These are phyloP conservation scores for Zosterops japonicus DNA, from an alignment of 2,113 vertebrate species.

Conservation along the genomic window DNA sequence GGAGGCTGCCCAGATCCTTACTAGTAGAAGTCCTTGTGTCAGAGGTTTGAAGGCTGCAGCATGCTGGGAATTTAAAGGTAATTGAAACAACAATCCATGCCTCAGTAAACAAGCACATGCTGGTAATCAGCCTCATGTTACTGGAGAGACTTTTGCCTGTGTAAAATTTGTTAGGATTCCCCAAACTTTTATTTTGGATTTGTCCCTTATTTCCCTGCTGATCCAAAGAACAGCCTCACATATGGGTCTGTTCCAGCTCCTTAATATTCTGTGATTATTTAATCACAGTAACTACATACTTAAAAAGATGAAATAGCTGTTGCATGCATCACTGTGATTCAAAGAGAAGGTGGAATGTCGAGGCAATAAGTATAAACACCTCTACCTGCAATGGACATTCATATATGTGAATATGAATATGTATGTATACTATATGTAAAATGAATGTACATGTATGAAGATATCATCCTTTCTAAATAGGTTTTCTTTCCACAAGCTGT, in stretches of 20 bases:
- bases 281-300: not conserved
- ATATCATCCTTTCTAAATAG: not conserved
- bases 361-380: not conserved
- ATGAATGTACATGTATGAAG: not conserved
- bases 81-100: not conserved
- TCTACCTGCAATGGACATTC: not conserved
- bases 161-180: not conserved
- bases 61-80: not conserved
- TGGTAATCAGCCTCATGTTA: not conserved
- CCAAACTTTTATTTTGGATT: not conserved
- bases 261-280: not conserved
- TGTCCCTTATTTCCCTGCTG: not conserved
- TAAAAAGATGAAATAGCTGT: not conserved
- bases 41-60: not conserved
- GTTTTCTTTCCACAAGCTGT: conserved; percentile 20
- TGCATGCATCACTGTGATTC: not conserved
- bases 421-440: not conserved
- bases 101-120: not conserved
- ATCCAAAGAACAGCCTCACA: not conserved
- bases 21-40: not conserved
- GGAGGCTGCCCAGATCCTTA: not conserved
- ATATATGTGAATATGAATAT: not conserved
- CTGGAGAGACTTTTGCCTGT: not conserved
- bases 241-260: not conserved
- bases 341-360: not conserved